Evolutionary conservation across 2,113 vertebrate genomes (phyloP).

Genomic region (Montifringilla adamsi): DNA sequence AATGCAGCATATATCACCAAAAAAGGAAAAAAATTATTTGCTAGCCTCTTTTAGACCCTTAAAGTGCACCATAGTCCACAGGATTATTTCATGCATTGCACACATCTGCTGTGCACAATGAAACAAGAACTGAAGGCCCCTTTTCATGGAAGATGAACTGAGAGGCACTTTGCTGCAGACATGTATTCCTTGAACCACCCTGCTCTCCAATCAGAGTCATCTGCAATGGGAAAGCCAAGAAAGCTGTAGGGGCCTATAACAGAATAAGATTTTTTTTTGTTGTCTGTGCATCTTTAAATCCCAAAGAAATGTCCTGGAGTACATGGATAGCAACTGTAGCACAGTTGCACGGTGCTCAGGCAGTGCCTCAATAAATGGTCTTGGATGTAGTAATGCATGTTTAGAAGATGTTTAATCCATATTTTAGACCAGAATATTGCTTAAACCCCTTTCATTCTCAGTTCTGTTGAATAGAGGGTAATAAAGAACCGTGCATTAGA

Average conservation of each 20-base stretch:
- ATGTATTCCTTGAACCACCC: not conserved
- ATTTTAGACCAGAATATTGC: not conserved
- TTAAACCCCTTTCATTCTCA: not conserved
- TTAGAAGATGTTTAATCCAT: not conserved
- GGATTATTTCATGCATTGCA: not conserved
- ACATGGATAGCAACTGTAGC: not conserved
- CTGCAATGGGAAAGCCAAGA: not conserved
- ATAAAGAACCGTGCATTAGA: not conserved
- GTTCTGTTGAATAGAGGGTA: not conserved
- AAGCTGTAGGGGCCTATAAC: not conserved
- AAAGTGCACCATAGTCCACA: not conserved
- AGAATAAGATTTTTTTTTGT: not conserved
- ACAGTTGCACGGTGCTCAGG: not conserved
- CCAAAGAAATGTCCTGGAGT: not conserved
- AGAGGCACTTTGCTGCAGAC: not conserved
- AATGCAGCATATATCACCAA: not conserved
- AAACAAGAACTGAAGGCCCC: not conserved
- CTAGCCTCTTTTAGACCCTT: not conserved
- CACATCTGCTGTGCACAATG: not conserved
- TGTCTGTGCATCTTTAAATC: not conserved
- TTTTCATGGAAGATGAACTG: not conserved
- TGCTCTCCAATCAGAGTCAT: not conserved
- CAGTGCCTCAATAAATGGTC: not conserved
- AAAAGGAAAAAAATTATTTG: not conserved
- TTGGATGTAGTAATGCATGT: not conserved